phyloP scores from a whole-genome alignment of 2,888 invertebrate genomes.

The Mythimna lalbum region DNA sequence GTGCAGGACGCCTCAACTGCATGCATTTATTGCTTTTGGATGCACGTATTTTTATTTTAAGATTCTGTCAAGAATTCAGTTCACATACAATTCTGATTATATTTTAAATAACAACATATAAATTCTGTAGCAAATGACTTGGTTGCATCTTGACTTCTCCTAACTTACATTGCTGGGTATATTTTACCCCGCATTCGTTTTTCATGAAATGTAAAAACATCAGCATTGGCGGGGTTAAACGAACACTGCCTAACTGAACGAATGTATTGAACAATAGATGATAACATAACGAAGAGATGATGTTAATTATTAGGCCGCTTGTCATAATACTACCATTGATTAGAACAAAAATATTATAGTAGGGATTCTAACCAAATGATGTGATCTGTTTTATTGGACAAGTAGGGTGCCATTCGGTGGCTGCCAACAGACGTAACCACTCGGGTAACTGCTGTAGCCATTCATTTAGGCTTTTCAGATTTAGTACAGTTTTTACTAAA shows the following conservation, averaged over 20 bases:
- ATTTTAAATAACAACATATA: background rate
- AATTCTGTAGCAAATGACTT: constrained; percentile 4
- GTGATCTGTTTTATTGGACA: constrained; percentile 11
- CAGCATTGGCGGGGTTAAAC: constrained; percentile 70
- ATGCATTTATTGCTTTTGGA: background rate
- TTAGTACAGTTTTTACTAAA: background rate
- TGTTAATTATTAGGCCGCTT: constrained; percentile 79
- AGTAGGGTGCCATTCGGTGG: constrained; percentile 19
- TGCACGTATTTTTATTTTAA: constrained; percentile 1
- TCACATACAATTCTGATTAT: constrained; percentile 20
- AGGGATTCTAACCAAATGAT: constrained; percentile 9
- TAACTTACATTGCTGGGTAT: constrained; percentile 16
- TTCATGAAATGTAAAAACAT: constrained; percentile 15
- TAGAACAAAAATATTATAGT: constrained; percentile 74
- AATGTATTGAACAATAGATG: constrained; percentile 80
- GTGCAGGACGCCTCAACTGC: constrained; percentile 22
- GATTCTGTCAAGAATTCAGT: constrained; percentile 10
- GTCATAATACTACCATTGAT: constrained; percentile 84
- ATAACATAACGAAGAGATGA: constrained; percentile 78
- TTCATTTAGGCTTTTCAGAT: background rate
- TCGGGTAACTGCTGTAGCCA: background rate
- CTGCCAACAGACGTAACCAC: background rate
- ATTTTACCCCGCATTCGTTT: constrained; percentile 16
- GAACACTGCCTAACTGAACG: constrained; percentile 62
- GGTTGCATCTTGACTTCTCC: background rate